Evolutionary conservation across 2,888 invertebrate genomes (phyloP).

Genomic region (Pyralis farinalis): DNA sequence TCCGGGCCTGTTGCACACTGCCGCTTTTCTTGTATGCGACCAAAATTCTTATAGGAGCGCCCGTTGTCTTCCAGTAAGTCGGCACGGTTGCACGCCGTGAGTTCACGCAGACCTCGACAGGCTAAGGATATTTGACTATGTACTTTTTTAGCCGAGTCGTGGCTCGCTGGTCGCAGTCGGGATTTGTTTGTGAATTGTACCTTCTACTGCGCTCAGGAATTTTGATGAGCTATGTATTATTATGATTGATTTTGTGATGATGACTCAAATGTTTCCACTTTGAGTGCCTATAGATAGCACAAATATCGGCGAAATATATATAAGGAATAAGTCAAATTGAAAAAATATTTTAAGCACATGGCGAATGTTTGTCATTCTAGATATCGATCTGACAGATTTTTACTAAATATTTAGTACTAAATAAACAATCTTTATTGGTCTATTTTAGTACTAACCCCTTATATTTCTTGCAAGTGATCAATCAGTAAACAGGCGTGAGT

Average conservation of each 20-base stretch:
- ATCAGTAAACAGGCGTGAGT: too few species aligned
- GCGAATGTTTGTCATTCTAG: too few species aligned
- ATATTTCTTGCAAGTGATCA: too few species aligned
- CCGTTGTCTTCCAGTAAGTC: constrained; percentile 33
- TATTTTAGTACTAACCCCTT: too few species aligned
- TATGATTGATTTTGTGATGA: constrained; percentile 35
- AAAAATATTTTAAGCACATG: too few species aligned
- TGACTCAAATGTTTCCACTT: constrained; percentile 15
- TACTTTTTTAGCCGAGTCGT: constrained; percentile 68
- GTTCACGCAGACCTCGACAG: constrained; percentile 59
- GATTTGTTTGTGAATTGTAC: constrained; percentile 62
- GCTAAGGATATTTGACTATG: constrained; percentile 75
- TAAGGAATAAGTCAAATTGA: too few species aligned
- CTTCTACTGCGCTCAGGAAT: constrained; percentile 45
- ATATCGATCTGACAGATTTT: too few species aligned
- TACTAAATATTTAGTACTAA: too few species aligned
- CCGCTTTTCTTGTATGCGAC: constrained; percentile 39
- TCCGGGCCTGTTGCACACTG: constrained; percentile 67
- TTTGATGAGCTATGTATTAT: constrained; percentile 50
- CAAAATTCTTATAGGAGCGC: constrained; percentile 53
- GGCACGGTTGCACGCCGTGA: constrained; percentile 41
- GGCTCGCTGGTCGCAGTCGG: constrained; percentile 50
- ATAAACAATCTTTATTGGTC: too few species aligned
- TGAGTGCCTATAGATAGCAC: too few species aligned
- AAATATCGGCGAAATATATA: too few species aligned